Evolutionary conservation across 2,113 vertebrate species (phyloP), one percentile per base, ranked within the genome.

Genomic region (Pelecanus crispus): DNA sequence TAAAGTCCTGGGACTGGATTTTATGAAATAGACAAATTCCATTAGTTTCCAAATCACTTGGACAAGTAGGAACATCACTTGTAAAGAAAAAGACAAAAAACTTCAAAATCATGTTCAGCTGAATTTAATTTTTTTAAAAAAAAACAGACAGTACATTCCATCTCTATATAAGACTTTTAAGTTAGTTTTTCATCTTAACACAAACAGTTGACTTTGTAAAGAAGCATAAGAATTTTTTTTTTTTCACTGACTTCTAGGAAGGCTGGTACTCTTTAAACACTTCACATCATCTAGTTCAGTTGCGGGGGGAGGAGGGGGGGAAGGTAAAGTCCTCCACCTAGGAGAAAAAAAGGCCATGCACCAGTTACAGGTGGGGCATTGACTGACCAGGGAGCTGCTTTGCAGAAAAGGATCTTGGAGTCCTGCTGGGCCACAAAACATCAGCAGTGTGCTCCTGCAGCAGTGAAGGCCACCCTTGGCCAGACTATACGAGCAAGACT

Each of bases 11-110:
- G 31, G 40, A 81, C 56, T 36, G 58, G 65, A 89, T 91, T 95
- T 96, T 91, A 94, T 59, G 73, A 94, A 95, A 92, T 25, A 79
- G 45, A 86, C 68, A 72, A 89, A 94, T 62, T 67, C 65, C 81
- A 44, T 53, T 49, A 74, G 42, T 87, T 92, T 84, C 81, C 78
- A 91, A 92, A 85, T 52, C 81, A 88, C 58, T 87, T 40, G 13
- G 78, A 44, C 70, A 91, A 95, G 87, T n/a, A 82, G 3, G 31
- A 96, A 84, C 62, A 94, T 40, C 66, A 24, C 40, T 89, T 42
- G 10, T 24, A 74, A 78, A 73, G 72, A 67, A 34, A 68, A 58
- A 74, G 32, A 70, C 21, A 75, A 75, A 74, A 47, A 83, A 32
- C 22, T 86, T 88, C 52, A 49, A 86, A 84, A 78, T 42, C 45